These are phyloP conservation scores for Urechis unicinctus DNA, from an alignment of 2,888 invertebrate species.

Conservation along the genomic window DNA sequence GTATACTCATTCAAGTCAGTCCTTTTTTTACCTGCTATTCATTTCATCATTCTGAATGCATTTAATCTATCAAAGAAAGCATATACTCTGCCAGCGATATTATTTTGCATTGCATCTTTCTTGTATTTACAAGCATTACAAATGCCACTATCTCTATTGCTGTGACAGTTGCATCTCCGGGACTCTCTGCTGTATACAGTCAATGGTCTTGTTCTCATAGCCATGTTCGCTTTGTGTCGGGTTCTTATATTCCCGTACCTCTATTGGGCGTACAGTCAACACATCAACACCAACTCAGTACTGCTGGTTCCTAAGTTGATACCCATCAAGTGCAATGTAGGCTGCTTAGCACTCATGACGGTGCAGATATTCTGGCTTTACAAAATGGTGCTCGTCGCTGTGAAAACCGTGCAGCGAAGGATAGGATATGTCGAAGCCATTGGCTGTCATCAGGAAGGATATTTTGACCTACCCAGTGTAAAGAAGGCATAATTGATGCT, in stretches of 20 bases:
- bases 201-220: conserved; percentile 12
- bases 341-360: conserved; percentile 4
- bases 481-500: too few relatives aligned
- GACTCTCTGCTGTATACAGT: conserved; percentile 7
- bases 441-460: too few relatives aligned
- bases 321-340: conserved; percentile 14
- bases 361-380: conserved; percentile 14
- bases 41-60: background rate
- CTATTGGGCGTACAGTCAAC: conserved; percentile 10
- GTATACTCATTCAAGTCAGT: conserved; percentile 13
- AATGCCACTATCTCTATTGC: too few relatives aligned
- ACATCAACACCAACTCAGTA: background rate
- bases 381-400: conserved; percentile 7
- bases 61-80: background rate
- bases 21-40: background rate
- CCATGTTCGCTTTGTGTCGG: conserved; percentile 7
- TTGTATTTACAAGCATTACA: too few relatives aligned
- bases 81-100: too few relatives aligned
- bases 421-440: too few relatives aligned
- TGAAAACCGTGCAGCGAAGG: too few relatives aligned
- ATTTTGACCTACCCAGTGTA: too few relatives aligned
- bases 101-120: too few relatives aligned
- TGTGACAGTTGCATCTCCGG: conserved; percentile 12
- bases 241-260: conserved; percentile 18
- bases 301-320: conserved; percentile 6